A percentile compares a stretch with the other conserved stretches of the same genome.
These are phyloP conservation scores for Pocillopora damicornis DNA, from an alignment of 64 coral and sea anemone species.

Conservation along the genomic window DNA sequence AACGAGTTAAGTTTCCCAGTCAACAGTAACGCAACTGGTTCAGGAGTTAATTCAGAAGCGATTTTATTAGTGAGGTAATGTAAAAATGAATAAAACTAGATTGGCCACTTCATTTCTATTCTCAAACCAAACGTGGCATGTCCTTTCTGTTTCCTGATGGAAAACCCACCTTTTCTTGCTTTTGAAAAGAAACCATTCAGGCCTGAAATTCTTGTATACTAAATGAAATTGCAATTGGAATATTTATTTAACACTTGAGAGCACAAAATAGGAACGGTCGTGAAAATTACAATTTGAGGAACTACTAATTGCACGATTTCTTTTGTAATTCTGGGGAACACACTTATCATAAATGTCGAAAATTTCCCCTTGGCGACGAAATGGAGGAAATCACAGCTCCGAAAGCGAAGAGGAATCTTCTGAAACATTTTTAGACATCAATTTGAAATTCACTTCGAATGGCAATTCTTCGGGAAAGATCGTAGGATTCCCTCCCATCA, in stretches of 20 bases:
- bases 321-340: neutral
- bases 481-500: neutral
- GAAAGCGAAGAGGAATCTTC: neutral
- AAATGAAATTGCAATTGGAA: neutral
- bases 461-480: neutral
- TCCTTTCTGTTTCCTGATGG: neutral
- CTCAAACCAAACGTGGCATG: neutral
- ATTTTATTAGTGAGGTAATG: too few species aligned
- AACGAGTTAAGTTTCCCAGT: too few species aligned
- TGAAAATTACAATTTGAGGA: neutral
- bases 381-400: neutral
- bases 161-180: neutral
- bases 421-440: neutral
- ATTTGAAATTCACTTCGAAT: neutral
- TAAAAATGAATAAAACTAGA: neutral
- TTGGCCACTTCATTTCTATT: neutral
- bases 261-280: neutral
- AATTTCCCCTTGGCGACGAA: conserved; percentile 9
- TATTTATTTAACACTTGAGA: neutral
- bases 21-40: too few species aligned
- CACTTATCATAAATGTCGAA: neutral
- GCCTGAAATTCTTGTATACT: neutral
- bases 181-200: neutral
- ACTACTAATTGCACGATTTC: neutral
- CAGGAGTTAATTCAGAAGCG: too few species aligned